Conservation (phyloP, 2,113 vertebrate species). For the Urocolius indicus region DNA sequence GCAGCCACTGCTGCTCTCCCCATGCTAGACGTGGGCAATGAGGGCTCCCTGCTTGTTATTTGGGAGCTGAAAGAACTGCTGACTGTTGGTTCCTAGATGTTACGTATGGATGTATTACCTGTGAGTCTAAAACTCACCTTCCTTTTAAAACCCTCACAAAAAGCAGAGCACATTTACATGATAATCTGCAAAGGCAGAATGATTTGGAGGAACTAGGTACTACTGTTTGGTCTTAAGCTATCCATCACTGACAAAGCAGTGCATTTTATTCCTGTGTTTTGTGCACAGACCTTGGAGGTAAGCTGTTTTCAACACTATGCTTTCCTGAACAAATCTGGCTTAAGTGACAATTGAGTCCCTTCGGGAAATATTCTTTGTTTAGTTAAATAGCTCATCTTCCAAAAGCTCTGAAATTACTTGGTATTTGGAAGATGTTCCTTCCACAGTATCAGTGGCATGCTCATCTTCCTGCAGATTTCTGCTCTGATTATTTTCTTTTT, state of each 20-base stretch:
- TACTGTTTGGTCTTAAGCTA: neutral
- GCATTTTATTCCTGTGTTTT: neutral
- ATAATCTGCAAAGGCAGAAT: neutral
- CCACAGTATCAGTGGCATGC: neutral
- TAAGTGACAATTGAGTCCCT: neutral
- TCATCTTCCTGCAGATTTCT: neutral
- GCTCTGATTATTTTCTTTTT: neutral
- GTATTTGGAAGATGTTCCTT: neutral
- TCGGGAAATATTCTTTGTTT: constrained; percentile 16
- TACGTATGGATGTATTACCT: neutral
- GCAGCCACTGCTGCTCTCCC: neutral
- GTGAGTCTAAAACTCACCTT: neutral
- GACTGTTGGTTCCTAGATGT: neutral
- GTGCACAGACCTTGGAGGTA: neutral
- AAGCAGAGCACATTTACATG: neutral
- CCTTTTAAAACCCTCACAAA: neutral
- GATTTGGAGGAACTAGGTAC: neutral
- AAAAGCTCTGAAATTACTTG: neutral
- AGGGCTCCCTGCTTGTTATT: neutral
- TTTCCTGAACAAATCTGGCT: neutral
- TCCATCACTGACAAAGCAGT: neutral
- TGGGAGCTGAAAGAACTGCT: neutral
- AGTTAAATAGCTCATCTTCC: neutral
- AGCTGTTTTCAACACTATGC: neutral
- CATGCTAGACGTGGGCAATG: neutral